phyloP scores from a whole-genome alignment of 2,888 invertebrate genomes.

The Hirtodrosophila confusa region DNA sequence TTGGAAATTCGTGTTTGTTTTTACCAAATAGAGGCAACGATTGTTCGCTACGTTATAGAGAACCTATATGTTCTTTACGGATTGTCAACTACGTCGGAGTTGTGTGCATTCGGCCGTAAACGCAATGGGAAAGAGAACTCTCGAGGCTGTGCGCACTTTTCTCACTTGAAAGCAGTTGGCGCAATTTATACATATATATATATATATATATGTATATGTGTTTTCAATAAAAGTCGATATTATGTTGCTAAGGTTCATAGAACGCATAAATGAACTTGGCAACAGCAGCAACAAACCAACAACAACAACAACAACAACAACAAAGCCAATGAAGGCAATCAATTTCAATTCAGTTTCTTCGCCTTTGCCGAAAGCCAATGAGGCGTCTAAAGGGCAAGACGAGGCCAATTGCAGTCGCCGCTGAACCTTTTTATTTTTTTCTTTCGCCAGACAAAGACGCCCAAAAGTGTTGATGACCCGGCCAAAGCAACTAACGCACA shows the following conservation, averaged over 20 bases:
- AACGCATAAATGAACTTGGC: slow-evolving; percentile 73
- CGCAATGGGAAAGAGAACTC: slow-evolving; percentile 44
- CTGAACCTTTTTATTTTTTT: slow-evolving; percentile 55
- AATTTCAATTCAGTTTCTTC: slow-evolving; percentile 74
- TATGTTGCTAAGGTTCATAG: slow-evolving; percentile 75
- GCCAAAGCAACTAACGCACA: slow-evolving; percentile 19
- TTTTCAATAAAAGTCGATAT: slow-evolving; percentile 74
- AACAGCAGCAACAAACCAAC: slow-evolving; percentile 24
- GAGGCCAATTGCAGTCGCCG: slow-evolving; percentile 66
- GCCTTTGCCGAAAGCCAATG: slow-evolving; percentile 69
- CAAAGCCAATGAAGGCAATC: slow-evolving; percentile 70
- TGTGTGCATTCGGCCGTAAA: slow-evolving; percentile 66
- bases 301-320: slow-evolving; percentile 18
- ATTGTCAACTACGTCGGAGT: not conserved
- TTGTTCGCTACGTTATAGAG: too few species aligned
- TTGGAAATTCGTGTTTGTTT: slow-evolving; percentile 70
- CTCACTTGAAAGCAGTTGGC: slow-evolving; percentile 55
- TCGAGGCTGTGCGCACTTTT: slow-evolving; percentile 31
- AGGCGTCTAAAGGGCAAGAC: slow-evolving; percentile 71
- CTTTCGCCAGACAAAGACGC: slow-evolving; percentile 52
- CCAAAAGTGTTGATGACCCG: slow-evolving; percentile 73
- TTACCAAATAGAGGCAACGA: slow-evolving; percentile 59
- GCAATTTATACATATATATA: slow-evolving; percentile 43
- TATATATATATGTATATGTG: slow-evolving; percentile 39
- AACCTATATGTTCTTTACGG: not conserved